Conservation (phyloP, 2,797 vertebrate species). For the Thaleichthys pacificus region DNA sequence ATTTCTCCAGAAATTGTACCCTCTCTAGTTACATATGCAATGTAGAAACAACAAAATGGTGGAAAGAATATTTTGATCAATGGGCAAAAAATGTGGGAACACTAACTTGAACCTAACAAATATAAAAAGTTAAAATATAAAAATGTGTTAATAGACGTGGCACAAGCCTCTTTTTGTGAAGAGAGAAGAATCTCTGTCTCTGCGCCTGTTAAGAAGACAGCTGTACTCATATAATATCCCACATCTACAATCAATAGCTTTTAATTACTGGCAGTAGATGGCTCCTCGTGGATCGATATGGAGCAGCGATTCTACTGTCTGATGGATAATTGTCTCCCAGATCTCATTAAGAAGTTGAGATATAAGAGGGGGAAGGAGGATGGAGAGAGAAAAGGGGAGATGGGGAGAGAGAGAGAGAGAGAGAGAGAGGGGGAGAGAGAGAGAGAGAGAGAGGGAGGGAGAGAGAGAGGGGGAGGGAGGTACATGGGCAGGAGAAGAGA, state of each 20-base stretch:
- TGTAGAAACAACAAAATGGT: no score
- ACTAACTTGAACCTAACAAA: no score
- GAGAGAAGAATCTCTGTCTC: conserved; percentile 6
- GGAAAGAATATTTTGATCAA: no score
- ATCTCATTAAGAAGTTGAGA: conserved; percentile 58
- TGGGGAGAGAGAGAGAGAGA: conserved; percentile 8
- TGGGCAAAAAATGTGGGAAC: no score
- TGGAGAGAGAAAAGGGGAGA: neutral
- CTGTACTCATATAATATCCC: conserved; percentile 38
- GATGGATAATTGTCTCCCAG: conserved; percentile 61
- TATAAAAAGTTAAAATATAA: no score
- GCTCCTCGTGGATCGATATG: conserved; percentile 51
- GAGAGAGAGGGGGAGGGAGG: neutral
- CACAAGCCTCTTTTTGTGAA: neutral
- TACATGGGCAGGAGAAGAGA: neutral
- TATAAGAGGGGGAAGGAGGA: neutral
- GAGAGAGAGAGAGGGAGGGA: neutral
- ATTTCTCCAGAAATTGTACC: no score
- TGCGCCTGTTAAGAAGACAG: conserved; percentile 35
- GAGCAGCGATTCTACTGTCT: conserved; percentile 39
- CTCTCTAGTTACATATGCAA: no score
- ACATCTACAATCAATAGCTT: conserved; percentile 54
- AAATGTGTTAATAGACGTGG: neutral
- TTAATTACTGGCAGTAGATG: conserved; percentile 55
- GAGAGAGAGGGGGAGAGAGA: neutral